Conservation (phyloP, 2,797 vertebrate genomes). For the Botia kubotai region DNA sequence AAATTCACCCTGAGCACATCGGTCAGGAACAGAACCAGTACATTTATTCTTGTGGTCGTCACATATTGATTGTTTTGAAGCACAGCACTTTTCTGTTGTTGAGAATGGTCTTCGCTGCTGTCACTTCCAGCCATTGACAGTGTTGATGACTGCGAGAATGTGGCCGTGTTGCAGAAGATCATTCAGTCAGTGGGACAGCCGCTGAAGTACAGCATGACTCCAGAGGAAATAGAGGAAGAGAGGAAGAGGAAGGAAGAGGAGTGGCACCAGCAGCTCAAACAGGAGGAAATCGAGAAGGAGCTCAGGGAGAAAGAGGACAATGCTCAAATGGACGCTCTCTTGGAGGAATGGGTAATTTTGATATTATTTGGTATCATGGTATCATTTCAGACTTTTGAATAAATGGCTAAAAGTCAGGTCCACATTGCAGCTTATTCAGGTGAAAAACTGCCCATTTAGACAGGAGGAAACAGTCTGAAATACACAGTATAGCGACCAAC, state of each 20-base stretch:
- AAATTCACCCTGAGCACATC: slow-evolving; percentile 86
- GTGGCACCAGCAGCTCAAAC: slow-evolving; percentile 66
- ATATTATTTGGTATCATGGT: not conserved
- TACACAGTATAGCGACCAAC: no score
- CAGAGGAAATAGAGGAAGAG: slow-evolving; percentile 80
- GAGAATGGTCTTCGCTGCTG: not conserved
- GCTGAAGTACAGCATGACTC: slow-evolving; percentile 85
- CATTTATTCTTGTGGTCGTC: not conserved
- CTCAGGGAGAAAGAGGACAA: slow-evolving; percentile 74
- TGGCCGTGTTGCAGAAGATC: slow-evolving; percentile 77
- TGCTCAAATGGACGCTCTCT: slow-evolving; percentile 79
- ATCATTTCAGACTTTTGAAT: no score
- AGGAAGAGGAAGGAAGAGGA: slow-evolving; percentile 75
- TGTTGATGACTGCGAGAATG: slow-evolving; percentile 70
- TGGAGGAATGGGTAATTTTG: slow-evolving; percentile 87
- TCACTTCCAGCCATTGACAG: slow-evolving; percentile 64
- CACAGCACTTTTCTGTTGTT: not conserved
- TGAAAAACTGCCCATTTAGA: no score
- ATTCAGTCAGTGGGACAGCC: slow-evolving; percentile 80
- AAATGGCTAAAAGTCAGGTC: no score
- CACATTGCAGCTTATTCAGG: no score
- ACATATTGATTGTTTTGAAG: not conserved
- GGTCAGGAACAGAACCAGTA: slow-evolving; percentile 74
- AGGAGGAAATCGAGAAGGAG: slow-evolving; percentile 73
- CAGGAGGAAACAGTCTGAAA: no score